phyloP scores from a whole-genome alignment of 1,140 invertebrate species.

The Camponotus floridanus region DNA sequence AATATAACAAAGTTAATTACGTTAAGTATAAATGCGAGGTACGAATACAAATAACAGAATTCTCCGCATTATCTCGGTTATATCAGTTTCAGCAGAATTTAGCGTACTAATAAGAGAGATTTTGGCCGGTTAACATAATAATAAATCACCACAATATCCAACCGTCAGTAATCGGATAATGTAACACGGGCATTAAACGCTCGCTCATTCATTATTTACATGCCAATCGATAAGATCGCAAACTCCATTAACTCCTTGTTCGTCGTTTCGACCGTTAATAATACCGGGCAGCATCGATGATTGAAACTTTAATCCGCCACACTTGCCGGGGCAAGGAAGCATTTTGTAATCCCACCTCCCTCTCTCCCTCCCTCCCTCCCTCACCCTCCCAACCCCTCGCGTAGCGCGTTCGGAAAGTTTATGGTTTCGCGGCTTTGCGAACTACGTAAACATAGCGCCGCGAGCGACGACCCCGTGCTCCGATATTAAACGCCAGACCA shows the following conservation, averaged over 20 bases:
- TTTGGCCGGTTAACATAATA: slow-evolving; percentile 30
- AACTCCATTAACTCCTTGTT: slow-evolving; percentile 54
- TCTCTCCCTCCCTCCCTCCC: too few species aligned
- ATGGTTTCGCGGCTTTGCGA: slow-evolving; percentile 50
- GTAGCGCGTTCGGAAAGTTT: slow-evolving; percentile 35
- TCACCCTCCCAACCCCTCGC: not conserved
- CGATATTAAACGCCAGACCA: slow-evolving; percentile 46
- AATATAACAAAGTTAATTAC: slow-evolving; percentile 36
- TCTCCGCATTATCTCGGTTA: slow-evolving; percentile 4
- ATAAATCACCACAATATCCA: slow-evolving; percentile 30
- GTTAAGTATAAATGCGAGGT: slow-evolving; percentile 31
- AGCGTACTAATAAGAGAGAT: slow-evolving; percentile 30
- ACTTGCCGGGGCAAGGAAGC: slow-evolving; percentile 22
- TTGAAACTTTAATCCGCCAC: slow-evolving; percentile 54
- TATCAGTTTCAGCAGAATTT: slow-evolving; percentile 30
- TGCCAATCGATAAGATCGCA: slow-evolving; percentile 52
- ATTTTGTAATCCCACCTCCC: slow-evolving; percentile 46
- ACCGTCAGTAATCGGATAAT: slow-evolving; percentile 7
- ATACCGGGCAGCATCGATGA: slow-evolving; percentile 30
- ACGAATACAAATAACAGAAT: not conserved
- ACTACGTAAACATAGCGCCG: slow-evolving; percentile 28
- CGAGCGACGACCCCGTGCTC: not conserved
- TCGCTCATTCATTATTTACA: slow-evolving; percentile 49
- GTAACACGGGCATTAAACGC: slow-evolving; percentile 23
- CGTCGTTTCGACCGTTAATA: slow-evolving; percentile 41